A percentile compares a stretch with the other conserved stretches of the same genome.
Conservation (phyloP, 2,888 invertebrate genomes). For the Conops quadrifasciatus region DNA sequence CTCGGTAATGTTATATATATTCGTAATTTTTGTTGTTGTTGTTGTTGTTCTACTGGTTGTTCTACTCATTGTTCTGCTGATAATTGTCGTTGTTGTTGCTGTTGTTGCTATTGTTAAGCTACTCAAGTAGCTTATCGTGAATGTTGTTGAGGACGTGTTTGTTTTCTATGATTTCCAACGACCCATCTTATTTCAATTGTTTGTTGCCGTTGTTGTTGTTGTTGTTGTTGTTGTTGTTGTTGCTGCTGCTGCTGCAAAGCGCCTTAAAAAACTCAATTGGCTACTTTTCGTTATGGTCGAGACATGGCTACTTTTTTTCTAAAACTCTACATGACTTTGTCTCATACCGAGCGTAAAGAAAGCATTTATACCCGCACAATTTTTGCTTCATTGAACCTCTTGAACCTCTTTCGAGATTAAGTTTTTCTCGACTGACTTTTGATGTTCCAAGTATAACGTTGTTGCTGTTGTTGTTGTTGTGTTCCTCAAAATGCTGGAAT, state of each 20-base stretch:
- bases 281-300: background rate
- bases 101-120: slow-evolving; percentile 9
- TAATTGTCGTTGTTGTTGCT: background rate
- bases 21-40: background rate
- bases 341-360: background rate
- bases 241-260: slow-evolving; percentile 4
- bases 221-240: background rate
- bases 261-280: slow-evolving; percentile 23
- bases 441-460: too few relatives aligned
- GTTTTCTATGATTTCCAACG: slow-evolving; percentile 17
- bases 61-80: background rate
- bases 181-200: slow-evolving; percentile 12
- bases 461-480: too few relatives aligned
- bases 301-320: background rate
- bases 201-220: background rate
- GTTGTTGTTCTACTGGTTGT: background rate
- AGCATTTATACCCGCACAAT: too few relatives aligned
- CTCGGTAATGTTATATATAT: background rate
- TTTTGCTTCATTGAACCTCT: too few relatives aligned
- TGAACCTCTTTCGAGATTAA: too few relatives aligned
- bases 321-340: background rate
- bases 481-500: too few relatives aligned
- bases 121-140: slow-evolving; percentile 34
- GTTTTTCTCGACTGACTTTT: too few relatives aligned
- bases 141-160: slow-evolving; percentile 16